Percentiles rank a stretch among this genome's conserved stretches.
Conservation (phyloP, 2,113 vertebrate species). For the Thymallus thymallus region DNA sequence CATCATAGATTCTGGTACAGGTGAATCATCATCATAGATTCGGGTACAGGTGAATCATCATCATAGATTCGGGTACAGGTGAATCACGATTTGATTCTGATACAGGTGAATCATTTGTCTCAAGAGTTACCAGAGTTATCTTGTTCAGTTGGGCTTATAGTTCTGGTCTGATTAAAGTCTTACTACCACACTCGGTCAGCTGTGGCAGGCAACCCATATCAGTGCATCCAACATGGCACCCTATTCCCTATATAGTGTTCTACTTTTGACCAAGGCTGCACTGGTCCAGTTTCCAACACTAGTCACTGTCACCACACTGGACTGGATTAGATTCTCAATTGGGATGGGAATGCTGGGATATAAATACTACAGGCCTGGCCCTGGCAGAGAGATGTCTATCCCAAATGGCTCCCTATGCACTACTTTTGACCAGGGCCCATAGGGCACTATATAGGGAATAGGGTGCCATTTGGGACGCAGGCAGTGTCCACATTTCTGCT, state of each 20-base stretch:
- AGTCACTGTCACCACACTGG: conserved; percentile 51
- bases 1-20: conserved; percentile 20
- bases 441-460: no score
- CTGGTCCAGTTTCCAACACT: conserved; percentile 59
- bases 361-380: conserved; percentile 63
- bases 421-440: no score
- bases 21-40: no score
- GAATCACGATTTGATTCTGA: no score
- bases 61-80: no score
- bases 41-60: neutral
- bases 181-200: conserved; percentile 27
- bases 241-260: conserved; percentile 53
- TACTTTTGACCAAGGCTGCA: conserved; percentile 40
- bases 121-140: neutral
- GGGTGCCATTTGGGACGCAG: no score
- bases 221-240: neutral
- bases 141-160: neutral
- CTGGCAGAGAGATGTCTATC: conserved; percentile 51
- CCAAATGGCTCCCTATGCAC: no score
- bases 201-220: neutral
- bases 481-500: conserved; percentile 50
- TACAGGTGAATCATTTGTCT: neutral
- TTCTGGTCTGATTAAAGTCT: conserved; percentile 21
- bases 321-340: conserved; percentile 73
- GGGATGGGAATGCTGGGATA: conserved; percentile 73